These are phyloP conservation scores for Octodonta nipae DNA, from an alignment of 2,888 invertebrate genomes.

Conservation along the genomic window DNA sequence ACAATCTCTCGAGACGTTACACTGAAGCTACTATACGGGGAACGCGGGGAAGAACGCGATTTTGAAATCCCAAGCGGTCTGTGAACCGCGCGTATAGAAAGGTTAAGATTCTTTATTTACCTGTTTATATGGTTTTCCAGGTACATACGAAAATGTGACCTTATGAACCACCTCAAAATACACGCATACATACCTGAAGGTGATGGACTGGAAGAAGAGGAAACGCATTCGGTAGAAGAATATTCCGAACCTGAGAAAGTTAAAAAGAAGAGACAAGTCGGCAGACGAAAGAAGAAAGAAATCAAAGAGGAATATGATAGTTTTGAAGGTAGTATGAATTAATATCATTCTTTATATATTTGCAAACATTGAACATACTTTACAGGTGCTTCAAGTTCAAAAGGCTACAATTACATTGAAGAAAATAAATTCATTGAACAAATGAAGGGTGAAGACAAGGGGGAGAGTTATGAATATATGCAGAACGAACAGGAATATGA, in stretches of 20 bases:
- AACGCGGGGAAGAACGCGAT: no score
- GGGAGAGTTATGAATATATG: constrained; percentile 8
- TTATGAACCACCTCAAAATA: constrained; percentile 58
- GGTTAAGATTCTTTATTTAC: no score
- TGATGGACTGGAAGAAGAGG: constrained; percentile 41
- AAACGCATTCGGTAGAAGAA: constrained; percentile 32
- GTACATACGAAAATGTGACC: constrained; percentile 64
- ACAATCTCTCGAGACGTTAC: no score
- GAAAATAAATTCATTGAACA: no score
- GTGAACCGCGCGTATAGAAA: no score
- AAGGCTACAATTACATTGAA: constrained; percentile 37
- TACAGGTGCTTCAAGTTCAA: constrained; percentile 27
- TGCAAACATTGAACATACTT: no score
- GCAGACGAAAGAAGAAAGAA: constrained; percentile 24
- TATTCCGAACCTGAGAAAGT: constrained; percentile 15
- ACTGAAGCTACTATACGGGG: no score
- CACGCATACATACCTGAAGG: constrained; percentile 64
- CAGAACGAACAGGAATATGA: constrained; percentile 6
- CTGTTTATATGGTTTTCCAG: no score
- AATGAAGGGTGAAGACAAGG: constrained; percentile 3
- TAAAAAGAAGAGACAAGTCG: constrained; percentile 18
- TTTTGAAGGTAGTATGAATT: constrained; percentile 15
- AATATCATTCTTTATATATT: constrained; percentile 2
- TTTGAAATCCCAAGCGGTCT: no score
- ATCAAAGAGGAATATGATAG: constrained; percentile 27